Base-by-base conservation (phyloP, 2,888 invertebrate genomes). In the Lamellibrachia satsuma region DNA sequence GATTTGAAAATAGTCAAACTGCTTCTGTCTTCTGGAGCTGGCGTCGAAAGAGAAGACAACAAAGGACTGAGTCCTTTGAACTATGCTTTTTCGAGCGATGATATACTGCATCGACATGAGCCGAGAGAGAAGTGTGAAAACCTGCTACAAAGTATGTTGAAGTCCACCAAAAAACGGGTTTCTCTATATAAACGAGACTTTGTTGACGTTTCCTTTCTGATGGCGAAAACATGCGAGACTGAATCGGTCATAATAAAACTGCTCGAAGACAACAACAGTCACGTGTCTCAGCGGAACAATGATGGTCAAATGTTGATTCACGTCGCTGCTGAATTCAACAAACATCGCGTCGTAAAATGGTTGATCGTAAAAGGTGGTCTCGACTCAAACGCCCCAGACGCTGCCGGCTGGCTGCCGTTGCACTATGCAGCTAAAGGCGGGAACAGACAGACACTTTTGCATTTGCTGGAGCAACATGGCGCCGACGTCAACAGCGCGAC, bases 401-500 rank as follows among this genome's bases (percentile, higher is more conserved):
- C 11, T n/a, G 22, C 6, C 75, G 75, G 75, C 75, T 75, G 75
- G 75, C 75, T 15, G 75, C 75, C 75, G 6, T 75, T 75, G 75
- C 75, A 75, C 75, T 75, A 75, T n/a, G 75, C 75, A 22, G 75
- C 75, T 6, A 75, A 22, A 75, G 75, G 75, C 75, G 75, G 75
- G 6, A 75, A 75, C 75, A 75, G 75, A 4, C 22, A 22, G n/a
- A 75, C 75, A n/a, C 4, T 75, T n/a, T 75, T 75, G 3, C n/a
- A 75, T 22, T 22, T 75, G 75, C 75, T 75, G 22, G 22, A 75
- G 15, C 75, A 75, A 75, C 75, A 75, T 75, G 75, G 75, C 75
- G 75, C 75, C 75, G 75, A 75, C 75, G 75, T 75, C 75, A 75
- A 75, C 75, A 75, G 75, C 75, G 75, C 75, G 75, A 75, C 75